These are phyloP conservation scores for Lophochroa leadbeateri DNA, from an alignment of 2,113 vertebrate species.

Conservation along the genomic window DNA sequence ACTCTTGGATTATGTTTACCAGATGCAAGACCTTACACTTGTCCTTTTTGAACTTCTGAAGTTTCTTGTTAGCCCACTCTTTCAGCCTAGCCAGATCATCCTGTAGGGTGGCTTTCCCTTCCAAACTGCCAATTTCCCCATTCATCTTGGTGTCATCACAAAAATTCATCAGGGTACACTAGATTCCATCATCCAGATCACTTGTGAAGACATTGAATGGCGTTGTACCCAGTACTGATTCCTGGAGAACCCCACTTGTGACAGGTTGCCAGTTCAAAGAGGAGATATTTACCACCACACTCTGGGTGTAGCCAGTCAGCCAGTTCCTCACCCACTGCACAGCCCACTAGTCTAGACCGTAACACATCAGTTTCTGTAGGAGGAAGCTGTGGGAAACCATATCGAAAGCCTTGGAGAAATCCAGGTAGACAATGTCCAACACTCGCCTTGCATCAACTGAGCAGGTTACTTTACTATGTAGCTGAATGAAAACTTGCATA, in stretches of 20 bases:
- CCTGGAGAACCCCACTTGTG: background rate
- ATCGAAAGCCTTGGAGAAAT: background rate
- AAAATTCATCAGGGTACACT: background rate
- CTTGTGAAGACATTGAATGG: background rate
- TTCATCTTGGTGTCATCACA: background rate
- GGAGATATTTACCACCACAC: no score
- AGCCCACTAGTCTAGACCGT: background rate
- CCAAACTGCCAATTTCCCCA: background rate
- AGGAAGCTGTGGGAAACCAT: background rate
- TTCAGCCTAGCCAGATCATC: background rate
- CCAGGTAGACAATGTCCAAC: background rate
- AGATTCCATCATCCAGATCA: background rate
- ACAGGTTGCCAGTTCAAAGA: background rate
- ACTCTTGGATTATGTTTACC: background rate
- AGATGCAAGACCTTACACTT: background rate
- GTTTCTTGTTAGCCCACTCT: background rate
- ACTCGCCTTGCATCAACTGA: background rate
- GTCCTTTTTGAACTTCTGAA: background rate
- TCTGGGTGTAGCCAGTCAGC: no score
- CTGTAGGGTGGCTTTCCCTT: background rate
- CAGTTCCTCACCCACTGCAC: no score
- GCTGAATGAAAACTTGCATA: background rate
- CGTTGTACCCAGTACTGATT: background rate
- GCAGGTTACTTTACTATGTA: background rate
- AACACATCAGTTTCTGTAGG: background rate